Base-by-base conservation (phyloP, 1,140 invertebrate genomes). In the Solen grandis region DNA sequence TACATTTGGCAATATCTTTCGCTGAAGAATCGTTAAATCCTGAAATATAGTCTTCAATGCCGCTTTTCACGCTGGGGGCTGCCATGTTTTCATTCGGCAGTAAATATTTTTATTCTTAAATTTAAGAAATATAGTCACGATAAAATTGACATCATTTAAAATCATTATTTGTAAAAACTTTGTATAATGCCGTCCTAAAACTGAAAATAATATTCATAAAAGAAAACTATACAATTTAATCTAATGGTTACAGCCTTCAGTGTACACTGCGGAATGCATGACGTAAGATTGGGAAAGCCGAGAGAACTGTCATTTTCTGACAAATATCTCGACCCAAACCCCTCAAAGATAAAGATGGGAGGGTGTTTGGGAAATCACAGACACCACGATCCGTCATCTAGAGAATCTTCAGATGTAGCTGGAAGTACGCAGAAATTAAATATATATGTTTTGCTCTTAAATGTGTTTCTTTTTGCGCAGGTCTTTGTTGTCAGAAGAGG, bases 331-430 rank as follows among this genome's bases (percentile, higher is more conserved):
- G 25, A 46, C 65, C 75, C 52, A 46, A 78, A 78, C 50, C 68
- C 60, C 66, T 73, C 68, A 63, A 31, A 19, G 31, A n/a, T 22
- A 22, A 50, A 22, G 10, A 80, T 80, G 77, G 77, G 77, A 80
- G 77, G 77, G 68, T 80, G 77, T 73, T 73, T 80, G 31, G 77
- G 77, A 70, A 72, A 46, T 16, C 65, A 62, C 27, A 80, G 77
- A 62, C 68, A 70, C 35, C 36, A 60, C 36, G 77, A 73, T 36
- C 77, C 63, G 33, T 80, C 77, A 54, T 80, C 77, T 33, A 73
- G 77, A 19, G 77, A 80, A 46, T 80, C 77, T 22, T 80, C 77
- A 46, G 77, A 80, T 72, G 68, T 80, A 60, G 77, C 77, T 29
- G 77, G 77, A 54, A 80, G 68, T 80, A 80, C 41, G 41, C 19